Evolutionary conservation across 2,888 invertebrate genomes (phyloP).

Genomic region (Drosophila bunnanda): DNA sequence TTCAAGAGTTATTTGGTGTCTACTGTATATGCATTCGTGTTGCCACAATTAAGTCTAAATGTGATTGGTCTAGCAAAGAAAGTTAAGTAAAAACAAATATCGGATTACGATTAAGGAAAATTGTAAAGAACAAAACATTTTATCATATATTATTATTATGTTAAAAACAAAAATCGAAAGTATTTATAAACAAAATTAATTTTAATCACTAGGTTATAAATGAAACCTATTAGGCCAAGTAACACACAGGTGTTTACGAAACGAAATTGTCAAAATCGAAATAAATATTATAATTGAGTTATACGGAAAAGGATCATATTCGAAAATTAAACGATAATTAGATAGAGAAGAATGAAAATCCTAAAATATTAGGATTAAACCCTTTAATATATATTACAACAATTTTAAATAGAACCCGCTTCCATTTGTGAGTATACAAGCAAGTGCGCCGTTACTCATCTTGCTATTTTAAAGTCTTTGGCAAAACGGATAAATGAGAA

Average conservation of each 20-base stretch:
- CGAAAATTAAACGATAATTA: not conserved
- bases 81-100: not conserved
- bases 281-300: not conserved
- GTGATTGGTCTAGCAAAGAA: not conserved
- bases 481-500: not conserved
- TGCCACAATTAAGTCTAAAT: slow-evolving; percentile 6
- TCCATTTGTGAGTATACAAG: too few relatives aligned
- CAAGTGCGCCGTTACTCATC: not conserved
- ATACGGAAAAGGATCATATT: not conserved
- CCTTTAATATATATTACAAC: not conserved
- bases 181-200: not conserved
- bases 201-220: not conserved
- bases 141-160: not conserved
- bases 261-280: not conserved
- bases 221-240: not conserved
- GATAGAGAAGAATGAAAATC: not conserved
- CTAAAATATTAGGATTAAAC: not conserved
- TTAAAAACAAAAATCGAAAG: not conserved
- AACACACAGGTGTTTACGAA: not conserved
- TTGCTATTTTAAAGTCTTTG: not conserved
- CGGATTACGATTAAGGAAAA: not conserved
- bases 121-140: not conserved
- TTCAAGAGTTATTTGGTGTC: slow-evolving; percentile 17
- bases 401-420: not conserved
- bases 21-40: slow-evolving; percentile 16